Evolutionary conservation across 2,888 invertebrate species (phyloP).

Genomic region (Drosophila testacea): DNA sequence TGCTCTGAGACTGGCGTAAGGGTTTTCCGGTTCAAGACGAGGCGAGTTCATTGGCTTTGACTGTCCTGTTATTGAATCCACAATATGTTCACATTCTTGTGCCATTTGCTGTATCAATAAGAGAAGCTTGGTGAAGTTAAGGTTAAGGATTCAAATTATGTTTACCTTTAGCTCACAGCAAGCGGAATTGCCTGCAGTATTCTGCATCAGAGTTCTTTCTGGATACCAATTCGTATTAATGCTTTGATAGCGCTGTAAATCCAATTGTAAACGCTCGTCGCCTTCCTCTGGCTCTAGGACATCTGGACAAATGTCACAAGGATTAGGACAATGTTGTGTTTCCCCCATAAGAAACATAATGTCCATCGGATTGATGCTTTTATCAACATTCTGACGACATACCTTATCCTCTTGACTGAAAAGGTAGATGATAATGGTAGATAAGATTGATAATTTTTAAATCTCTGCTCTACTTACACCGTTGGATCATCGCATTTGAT

Average conservation of each 20-base stretch:
- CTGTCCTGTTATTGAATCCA: slow-evolving; percentile 43
- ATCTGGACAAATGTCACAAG: slow-evolving; percentile 38
- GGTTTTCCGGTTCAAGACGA: neutral
- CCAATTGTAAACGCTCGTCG: slow-evolving; percentile 62
- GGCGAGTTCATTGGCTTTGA: neutral
- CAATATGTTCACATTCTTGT: slow-evolving; percentile 46
- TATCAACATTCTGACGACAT: slow-evolving; percentile 46
- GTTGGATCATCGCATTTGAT: slow-evolving; percentile 53
- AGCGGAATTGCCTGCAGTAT: slow-evolving; percentile 40
- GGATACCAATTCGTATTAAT: slow-evolving; percentile 53
- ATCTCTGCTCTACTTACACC: slow-evolving; percentile 20
- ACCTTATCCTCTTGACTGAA: slow-evolving; percentile 6
- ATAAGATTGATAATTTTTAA: fast-evolving
- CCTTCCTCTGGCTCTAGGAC: slow-evolving; percentile 36
- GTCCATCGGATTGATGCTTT: slow-evolving; percentile 73
- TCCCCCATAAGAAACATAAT: slow-evolving; percentile 77
- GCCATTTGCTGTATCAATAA: slow-evolving; percentile 50
- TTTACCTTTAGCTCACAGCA: slow-evolving; percentile 64
- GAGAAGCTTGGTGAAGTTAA: no score
- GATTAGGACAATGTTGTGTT: slow-evolving; percentile 41
- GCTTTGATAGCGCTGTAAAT: slow-evolving; percentile 70
- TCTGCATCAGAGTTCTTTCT: slow-evolving; percentile 31
- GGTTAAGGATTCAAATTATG: no score
- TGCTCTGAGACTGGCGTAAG: neutral
- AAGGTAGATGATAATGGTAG: no score